These are phyloP conservation scores for Pseudocheirus occidentalis DNA, from an alignment of 2,797 vertebrate genomes.

Conservation along the genomic window DNA sequence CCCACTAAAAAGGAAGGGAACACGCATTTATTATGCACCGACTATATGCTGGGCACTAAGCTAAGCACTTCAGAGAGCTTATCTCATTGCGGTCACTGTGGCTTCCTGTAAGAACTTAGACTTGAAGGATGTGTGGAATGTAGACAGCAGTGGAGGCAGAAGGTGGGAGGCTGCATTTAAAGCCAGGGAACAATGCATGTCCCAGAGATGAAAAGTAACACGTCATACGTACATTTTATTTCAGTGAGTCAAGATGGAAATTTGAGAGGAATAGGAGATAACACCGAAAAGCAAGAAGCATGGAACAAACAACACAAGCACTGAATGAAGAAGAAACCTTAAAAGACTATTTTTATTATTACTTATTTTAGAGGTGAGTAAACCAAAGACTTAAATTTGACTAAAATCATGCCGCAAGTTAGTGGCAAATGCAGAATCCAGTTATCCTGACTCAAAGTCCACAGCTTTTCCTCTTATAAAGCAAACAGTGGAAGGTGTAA, in stretches of 20 bases:
- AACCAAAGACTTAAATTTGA: background rate
- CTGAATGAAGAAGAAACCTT: background rate
- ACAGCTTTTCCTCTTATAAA: background rate
- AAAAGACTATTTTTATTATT: background rate
- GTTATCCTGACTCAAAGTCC: background rate
- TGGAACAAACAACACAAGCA: background rate
- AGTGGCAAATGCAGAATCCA: background rate
- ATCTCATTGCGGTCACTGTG: background rate
- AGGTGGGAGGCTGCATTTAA: background rate
- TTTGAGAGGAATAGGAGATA: background rate
- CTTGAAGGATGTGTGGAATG: background rate
- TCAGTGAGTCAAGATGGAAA: background rate
- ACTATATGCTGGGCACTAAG: background rate
- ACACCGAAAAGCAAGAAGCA: background rate
- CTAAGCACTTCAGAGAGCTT: background rate
- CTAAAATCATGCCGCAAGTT: background rate
- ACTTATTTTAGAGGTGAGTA: background rate
- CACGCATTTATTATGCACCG: background rate
- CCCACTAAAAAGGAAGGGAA: background rate
- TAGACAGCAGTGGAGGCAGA: background rate
- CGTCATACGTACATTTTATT: background rate
- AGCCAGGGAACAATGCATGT: background rate
- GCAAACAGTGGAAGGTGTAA: background rate
- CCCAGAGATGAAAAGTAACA: background rate
- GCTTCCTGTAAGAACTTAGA: background rate